These are phyloP conservation scores for Alitta virens DNA, from an alignment of 2,888 invertebrate genomes.

Conservation along the genomic window DNA sequence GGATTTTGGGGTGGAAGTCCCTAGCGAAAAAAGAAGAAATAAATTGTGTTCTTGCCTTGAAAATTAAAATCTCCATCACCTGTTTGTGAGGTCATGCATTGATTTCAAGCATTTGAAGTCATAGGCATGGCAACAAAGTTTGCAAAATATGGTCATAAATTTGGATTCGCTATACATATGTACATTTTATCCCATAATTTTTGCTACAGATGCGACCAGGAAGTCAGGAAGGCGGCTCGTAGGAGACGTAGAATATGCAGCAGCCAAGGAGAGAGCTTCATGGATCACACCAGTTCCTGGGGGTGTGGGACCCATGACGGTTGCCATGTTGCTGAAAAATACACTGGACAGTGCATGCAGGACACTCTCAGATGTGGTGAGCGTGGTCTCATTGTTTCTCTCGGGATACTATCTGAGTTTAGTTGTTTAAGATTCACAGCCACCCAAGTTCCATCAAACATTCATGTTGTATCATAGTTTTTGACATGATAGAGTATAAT, in stretches of 20 bases:
- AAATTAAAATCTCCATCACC: too few relatives aligned
- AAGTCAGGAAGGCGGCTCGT: constrained; percentile 78
- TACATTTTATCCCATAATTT: too few relatives aligned
- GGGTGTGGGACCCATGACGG: constrained; percentile 99
- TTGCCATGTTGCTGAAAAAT: constrained; percentile 82
- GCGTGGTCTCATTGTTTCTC: too few relatives aligned
- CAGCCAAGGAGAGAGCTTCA: constrained; percentile 74
- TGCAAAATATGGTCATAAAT: too few relatives aligned
- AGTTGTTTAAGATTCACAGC: not conserved
- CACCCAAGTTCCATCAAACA: not conserved
- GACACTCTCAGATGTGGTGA: constrained; percentile 13
- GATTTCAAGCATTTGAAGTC: too few relatives aligned
- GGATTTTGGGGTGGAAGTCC: too few relatives aligned
- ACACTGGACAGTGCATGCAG: constrained; percentile 30
- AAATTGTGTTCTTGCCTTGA: too few relatives aligned
- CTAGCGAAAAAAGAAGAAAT: too few relatives aligned
- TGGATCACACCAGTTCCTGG: constrained; percentile 87
- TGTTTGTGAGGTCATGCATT: too few relatives aligned
- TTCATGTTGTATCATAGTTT: not conserved
- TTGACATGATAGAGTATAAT: too few relatives aligned
- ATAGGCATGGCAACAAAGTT: too few relatives aligned
- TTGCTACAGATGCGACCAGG: constrained; percentile 36
- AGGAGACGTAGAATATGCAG: constrained; percentile 88
- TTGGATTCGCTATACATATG: too few relatives aligned
- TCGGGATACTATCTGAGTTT: not conserved